Conservation (phyloP, 2,113 vertebrate genomes). For the Andinoacara biseriatus region DNA sequence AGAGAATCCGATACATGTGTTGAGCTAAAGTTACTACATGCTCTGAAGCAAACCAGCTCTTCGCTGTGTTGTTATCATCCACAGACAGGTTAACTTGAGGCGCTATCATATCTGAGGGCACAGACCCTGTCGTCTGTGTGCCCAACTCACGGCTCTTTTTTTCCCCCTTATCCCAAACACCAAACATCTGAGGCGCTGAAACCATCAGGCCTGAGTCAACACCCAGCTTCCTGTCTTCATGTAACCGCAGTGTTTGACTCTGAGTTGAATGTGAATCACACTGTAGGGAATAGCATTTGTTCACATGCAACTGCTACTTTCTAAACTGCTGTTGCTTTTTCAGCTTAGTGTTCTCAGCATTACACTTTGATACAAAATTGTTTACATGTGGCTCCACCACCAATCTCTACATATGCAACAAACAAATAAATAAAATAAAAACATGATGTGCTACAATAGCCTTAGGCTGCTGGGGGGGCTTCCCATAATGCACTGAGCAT, state of each 20-base stretch:
- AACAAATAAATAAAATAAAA: background rate
- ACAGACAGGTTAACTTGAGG: slow-evolving; percentile 56
- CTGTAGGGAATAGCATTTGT: background rate
- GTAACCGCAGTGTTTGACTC: background rate
- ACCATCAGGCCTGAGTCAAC: slow-evolving; percentile 27
- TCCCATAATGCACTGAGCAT: too few species aligned
- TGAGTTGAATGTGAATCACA: slow-evolving; percentile 22
- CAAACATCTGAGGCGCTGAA: slow-evolving; percentile 23
- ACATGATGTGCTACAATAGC: background rate
- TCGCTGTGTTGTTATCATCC: slow-evolving; percentile 50
- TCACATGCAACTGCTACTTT: background rate
- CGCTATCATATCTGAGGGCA: slow-evolving; percentile 49
- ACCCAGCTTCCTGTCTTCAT: slow-evolving; percentile 7
- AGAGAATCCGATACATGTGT: slow-evolving; percentile 24
- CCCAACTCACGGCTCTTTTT: background rate
- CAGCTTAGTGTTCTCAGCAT: background rate
- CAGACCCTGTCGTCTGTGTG: slow-evolving; percentile 25
- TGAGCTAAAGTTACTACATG: background rate
- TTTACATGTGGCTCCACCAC: background rate
- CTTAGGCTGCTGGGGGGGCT: too few species aligned
- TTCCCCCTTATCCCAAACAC: background rate
- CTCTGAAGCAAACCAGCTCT: slow-evolving; percentile 6
- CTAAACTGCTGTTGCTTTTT: background rate
- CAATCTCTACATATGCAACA: background rate
- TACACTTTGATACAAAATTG: background rate